Evolutionary conservation across 2,797 vertebrate species (phyloP).

Genomic region (Brachyalestes nurse): DNA sequence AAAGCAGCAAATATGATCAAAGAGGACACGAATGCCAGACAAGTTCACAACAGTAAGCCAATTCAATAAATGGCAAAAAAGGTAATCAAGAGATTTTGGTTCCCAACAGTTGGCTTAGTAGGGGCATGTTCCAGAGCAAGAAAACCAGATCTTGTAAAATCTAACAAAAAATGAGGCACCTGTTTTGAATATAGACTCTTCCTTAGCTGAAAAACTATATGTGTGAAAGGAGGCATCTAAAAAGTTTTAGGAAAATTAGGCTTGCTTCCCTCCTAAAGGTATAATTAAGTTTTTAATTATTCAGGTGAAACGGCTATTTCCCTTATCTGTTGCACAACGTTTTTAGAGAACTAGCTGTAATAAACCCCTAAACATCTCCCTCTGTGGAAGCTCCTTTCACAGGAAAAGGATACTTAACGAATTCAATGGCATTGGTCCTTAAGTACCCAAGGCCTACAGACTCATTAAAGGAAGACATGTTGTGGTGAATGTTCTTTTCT

Average conservation of each 20-base stretch:
- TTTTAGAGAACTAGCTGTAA: neutral
- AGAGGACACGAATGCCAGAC: neutral
- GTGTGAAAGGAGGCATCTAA: neutral
- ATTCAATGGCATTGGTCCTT: slow-evolving; percentile 98
- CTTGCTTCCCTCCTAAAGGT: slow-evolving; percentile 14
- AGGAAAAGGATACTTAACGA: slow-evolving; percentile 98
- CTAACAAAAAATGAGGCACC: neutral
- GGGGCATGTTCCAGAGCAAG: neutral
- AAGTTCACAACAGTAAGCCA: neutral
- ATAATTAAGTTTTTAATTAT: slow-evolving; percentile 28
- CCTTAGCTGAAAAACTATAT: neutral
- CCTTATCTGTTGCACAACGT: neutral
- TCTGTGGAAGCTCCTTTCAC: slow-evolving; percentile 73
- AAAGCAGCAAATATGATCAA: neutral
- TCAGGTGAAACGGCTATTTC: slow-evolving; percentile 21
- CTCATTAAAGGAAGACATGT: slow-evolving; percentile 99
- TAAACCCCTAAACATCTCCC: slow-evolving; percentile 83
- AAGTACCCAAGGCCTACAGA: slow-evolving; percentile 95
- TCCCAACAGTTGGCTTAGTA: neutral
- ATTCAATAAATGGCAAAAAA: neutral
- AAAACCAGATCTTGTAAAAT: neutral
- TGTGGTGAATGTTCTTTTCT: slow-evolving; percentile 96
- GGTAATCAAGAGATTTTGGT: neutral
- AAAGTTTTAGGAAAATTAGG: neutral
- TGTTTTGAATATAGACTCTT: neutral